These are phyloP conservation scores for Papilio protenor DNA, from an alignment of 2,888 invertebrate species.

Conservation along the genomic window DNA sequence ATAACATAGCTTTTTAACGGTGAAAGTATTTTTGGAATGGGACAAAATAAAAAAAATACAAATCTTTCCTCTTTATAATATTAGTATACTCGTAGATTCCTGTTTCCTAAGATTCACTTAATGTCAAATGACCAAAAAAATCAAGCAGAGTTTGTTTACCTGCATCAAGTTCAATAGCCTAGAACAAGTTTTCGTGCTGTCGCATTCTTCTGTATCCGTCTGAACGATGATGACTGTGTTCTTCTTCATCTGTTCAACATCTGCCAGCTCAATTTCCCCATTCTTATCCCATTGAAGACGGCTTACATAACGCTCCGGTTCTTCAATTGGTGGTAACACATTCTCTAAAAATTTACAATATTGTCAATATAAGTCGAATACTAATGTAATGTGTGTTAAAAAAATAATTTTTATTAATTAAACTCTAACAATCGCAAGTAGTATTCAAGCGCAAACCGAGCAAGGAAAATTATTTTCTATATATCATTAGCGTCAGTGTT, in stretches of 20 bases:
- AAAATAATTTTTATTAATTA: not conserved
- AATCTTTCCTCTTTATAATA: too few relatives aligned
- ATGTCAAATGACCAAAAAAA: not conserved
- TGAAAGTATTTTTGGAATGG: too few relatives aligned
- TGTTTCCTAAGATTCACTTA: not conserved
- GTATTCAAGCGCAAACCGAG: not conserved
- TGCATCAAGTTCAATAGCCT: slow-evolving; percentile 67
- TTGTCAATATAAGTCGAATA: too few relatives aligned
- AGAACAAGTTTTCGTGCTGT: slow-evolving; percentile 59
- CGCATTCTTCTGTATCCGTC: slow-evolving; percentile 71
- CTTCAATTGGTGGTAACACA: slow-evolving; percentile 63
- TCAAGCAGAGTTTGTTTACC: slow-evolving; percentile 56
- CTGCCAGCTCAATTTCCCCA: slow-evolving; percentile 28
- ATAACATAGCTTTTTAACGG: too few relatives aligned
- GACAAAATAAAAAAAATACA: too few relatives aligned
- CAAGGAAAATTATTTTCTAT: not conserved
- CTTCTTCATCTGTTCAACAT: slow-evolving; percentile 51
- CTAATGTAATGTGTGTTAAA: too few relatives aligned
- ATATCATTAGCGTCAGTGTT: not conserved
- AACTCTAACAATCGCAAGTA: not conserved
- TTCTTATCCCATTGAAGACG: slow-evolving; percentile 55
- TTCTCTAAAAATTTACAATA: slow-evolving; percentile 59
- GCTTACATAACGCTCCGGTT: slow-evolving; percentile 52
- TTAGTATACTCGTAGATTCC: too few relatives aligned
- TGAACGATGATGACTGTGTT: slow-evolving; percentile 72